These are phyloP conservation scores for Eudasyphora cyanicolor DNA, from an alignment of 2,888 invertebrate species.

Conservation along the genomic window DNA sequence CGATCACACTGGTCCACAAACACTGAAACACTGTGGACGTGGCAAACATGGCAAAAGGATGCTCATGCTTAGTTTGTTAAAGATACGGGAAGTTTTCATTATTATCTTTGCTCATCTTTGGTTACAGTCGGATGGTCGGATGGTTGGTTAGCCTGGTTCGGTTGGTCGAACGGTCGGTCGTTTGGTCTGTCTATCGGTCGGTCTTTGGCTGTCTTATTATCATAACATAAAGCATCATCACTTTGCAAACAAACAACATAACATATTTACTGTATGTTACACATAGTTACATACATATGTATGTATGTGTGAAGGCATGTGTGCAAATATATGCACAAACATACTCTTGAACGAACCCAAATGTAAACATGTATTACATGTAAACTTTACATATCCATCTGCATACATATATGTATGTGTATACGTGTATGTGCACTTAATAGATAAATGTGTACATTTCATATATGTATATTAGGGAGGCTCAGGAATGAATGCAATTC, in stretches of 20 bases:
- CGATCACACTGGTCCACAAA: neutral
- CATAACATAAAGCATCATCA: conserved; percentile 20
- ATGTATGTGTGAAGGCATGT: neutral
- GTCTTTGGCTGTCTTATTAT: conserved; percentile 18
- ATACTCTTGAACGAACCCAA: neutral
- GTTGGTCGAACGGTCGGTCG: neutral
- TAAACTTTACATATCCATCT: neutral
- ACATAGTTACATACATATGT: neutral
- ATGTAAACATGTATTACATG: conserved; percentile 9
- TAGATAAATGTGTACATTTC: neutral
- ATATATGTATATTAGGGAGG: too few species aligned
- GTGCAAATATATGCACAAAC: neutral
- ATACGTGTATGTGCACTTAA: too few species aligned
- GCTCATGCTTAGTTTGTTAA: conserved; percentile 31
- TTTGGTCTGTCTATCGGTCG: neutral
- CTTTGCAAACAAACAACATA: too few species aligned
- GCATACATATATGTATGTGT: neutral
- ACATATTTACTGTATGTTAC: neutral
- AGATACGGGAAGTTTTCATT: conserved; percentile 37
- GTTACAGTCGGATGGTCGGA: neutral
- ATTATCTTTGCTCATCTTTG: conserved; percentile 65
- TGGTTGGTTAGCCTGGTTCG: neutral
- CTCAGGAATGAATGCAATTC: too few species aligned
- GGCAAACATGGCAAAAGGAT: conserved; percentile 22
- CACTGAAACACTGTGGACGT: conserved; percentile 45